Evolutionary conservation across 2,888 invertebrate species (phyloP), one percentile per base, ranked within the genome.

Genomic region (Neria commutata): DNA sequence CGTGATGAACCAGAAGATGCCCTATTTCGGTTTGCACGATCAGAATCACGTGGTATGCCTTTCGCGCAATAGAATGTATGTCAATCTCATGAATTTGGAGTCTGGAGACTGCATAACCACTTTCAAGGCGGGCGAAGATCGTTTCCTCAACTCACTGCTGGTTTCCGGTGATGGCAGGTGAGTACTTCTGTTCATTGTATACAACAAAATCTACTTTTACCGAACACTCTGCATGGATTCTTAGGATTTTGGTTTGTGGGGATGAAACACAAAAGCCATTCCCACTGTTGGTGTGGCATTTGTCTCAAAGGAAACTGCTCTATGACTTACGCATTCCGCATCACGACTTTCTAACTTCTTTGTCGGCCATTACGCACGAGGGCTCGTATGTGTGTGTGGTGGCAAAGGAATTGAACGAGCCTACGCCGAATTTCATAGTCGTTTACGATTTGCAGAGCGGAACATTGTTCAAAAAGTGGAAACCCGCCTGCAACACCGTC

Each of bases 1-100:
- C 33, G 91, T 94, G 25, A 94, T 94, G 92, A 94, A 94, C 83
- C 93, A 94, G 80, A 93, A 92, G 81, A 92, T 94, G 93, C 93
- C 94, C 58, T 94, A 88, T 80, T 95, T 90, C 81, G 94, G 92
- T 0, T 85, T 93, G 10, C 92, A 94, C 78, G 91, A 92, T 83
- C 82, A 87, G 52, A 87, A 87, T 52, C 93, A 94, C 77, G 67
- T 82, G 53, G 94, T 94, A 29, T 90, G 93, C 3, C 84, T 95
- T 34, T 90, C 94, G 6, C 84, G 94, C 58, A 94, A 94, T 83
- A 83, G 93, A 72, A 93, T 94, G 93, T 93, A 92, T 74, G 92
- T 94, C 66, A 92, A 94, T 83, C 86, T 94, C 67, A 91, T 92
- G 89, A 91, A 92, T 78, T 85, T 92, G 59, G 88, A 89, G 72